A percentile compares a stretch with the other conserved stretches of the same genome.
Evolutionary conservation across 2,888 invertebrate species (phyloP).

Genomic region (Caenorhabditis angaria): DNA sequence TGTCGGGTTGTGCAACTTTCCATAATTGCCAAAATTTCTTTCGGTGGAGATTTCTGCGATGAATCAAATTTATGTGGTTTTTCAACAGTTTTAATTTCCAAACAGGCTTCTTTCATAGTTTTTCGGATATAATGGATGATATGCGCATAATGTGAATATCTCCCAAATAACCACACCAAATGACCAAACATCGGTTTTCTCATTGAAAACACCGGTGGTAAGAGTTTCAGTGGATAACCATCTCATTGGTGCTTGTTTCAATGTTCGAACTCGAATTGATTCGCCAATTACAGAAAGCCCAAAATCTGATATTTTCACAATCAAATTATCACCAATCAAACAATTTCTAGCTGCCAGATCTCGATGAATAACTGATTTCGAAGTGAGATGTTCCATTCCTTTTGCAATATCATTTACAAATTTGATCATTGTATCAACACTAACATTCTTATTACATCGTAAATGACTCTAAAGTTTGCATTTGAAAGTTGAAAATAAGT

Average conservation of each 20-base stretch:
- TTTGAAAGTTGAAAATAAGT: background rate
- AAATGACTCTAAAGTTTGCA: background rate
- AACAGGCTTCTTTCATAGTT: background rate
- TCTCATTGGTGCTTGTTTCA: conserved; percentile 11
- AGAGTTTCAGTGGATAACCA: conserved; percentile 10
- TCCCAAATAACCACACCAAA: conserved; percentile 9
- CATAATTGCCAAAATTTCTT: background rate
- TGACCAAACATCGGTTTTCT: conserved; percentile 15
- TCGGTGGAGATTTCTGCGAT: background rate
- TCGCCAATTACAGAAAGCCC: conserved; percentile 30
- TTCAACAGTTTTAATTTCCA: background rate
- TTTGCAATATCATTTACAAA: background rate
- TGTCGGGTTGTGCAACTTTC: background rate
- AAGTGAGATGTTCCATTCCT: background rate
- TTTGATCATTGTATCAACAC: background rate
- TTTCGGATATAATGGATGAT: conserved; percentile 7
- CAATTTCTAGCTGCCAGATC: conserved; percentile 44
- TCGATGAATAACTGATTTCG: conserved; percentile 25
- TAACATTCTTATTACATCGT: background rate
- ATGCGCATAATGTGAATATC: conserved; percentile 4
- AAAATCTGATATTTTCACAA: conserved; percentile 47
- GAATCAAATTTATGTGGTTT: background rate
- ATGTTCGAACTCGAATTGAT: conserved; percentile 12
- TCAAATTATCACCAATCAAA: conserved; percentile 6
- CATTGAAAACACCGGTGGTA: conserved; percentile 1